Evolutionary conservation across 2,888 invertebrate genomes (phyloP).

Genomic region (Gastracanthus pulcherrimus): DNA sequence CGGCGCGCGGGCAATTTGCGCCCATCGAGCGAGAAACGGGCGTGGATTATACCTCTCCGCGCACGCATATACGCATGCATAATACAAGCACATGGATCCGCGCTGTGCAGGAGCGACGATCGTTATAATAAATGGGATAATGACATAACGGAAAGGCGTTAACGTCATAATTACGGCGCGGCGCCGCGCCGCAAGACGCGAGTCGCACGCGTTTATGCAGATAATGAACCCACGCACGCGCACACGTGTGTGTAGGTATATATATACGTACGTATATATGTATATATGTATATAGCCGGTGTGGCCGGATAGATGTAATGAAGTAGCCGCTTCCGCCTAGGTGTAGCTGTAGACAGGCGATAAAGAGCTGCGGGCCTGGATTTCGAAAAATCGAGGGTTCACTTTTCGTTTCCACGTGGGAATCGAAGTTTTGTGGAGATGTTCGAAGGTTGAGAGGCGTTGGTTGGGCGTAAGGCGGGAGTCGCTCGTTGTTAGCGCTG

Average conservation of each 20-base stretch:
- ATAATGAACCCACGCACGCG: not conserved
- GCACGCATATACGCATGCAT: constrained; percentile 39
- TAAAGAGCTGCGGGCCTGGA: not conserved
- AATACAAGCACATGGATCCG: constrained; percentile 2
- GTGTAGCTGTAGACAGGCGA: too few relatives aligned
- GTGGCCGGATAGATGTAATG: too few relatives aligned
- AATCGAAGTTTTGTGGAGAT: too few relatives aligned
- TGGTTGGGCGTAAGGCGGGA: not conserved
- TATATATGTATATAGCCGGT: not conserved
- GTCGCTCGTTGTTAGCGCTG: not conserved
- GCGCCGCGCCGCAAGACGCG: not conserved
- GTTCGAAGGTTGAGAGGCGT: too few relatives aligned
- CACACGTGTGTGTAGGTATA: not conserved
- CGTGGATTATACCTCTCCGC: constrained; percentile 66
- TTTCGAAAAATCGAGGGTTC: not conserved
- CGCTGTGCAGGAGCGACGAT: too few relatives aligned
- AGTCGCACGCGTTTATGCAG: constrained; percentile 14
- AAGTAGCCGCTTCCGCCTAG: constrained; percentile 13
- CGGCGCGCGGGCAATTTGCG: constrained; percentile 68
- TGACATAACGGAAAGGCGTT: constrained; percentile 67
- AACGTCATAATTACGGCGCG: constrained; percentile 66
- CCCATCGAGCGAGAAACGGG: constrained; percentile 68
- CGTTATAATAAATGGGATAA: constrained; percentile 73
- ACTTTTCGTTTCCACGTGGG: not conserved
- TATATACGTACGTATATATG: not conserved